phyloP scores from a whole-genome alignment of 2,113 vertebrate species.

The Polyodon spathula region DNA sequence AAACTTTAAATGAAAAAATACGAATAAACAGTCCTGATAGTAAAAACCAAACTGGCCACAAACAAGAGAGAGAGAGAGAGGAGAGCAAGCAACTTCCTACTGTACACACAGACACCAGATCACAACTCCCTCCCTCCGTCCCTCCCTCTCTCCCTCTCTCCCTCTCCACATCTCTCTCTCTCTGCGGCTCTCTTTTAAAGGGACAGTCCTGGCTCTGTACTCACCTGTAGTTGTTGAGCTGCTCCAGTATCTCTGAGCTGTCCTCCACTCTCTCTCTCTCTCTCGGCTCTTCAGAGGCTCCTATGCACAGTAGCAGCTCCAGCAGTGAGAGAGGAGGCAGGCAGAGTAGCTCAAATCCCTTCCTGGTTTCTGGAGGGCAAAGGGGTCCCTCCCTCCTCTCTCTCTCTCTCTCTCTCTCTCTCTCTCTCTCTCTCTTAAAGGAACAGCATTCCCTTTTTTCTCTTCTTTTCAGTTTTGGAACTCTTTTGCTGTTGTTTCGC shows the following conservation, averaged over 20 bases:
- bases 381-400: constrained; percentile 69
- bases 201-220: constrained; percentile 30
- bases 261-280: constrained; percentile 51
- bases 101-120: constrained; percentile 27
- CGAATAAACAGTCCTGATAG: too few species aligned
- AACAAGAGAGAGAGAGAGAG: constrained; percentile 22
- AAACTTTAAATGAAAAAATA: too few species aligned
- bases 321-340: too few species aligned
- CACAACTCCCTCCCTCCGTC: constrained; percentile 40
- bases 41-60: too few species aligned
- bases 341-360: constrained; percentile 76
- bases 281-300: constrained; percentile 64
- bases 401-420: constrained; percentile 8
- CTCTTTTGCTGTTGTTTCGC: too few species aligned
- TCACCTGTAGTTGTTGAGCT: constrained; percentile 70
- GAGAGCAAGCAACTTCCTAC: constrained; percentile 48
- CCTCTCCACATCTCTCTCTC: constrained; percentile 34
- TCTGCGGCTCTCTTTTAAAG: constrained; percentile 38
- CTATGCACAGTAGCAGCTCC: constrained; percentile 71
- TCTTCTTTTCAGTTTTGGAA: not conserved
- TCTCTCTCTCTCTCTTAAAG: constrained; percentile 56
- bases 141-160: constrained; percentile 31
- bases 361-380: constrained; percentile 81
- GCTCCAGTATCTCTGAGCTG: constrained; percentile 61
- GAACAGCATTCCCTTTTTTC: constrained; percentile 47